Percentiles rank a stretch among this genome's conserved stretches.
Evolutionary conservation across 2,888 invertebrate genomes (phyloP).

Genomic region (Ramazzottius varieornatus): DNA sequence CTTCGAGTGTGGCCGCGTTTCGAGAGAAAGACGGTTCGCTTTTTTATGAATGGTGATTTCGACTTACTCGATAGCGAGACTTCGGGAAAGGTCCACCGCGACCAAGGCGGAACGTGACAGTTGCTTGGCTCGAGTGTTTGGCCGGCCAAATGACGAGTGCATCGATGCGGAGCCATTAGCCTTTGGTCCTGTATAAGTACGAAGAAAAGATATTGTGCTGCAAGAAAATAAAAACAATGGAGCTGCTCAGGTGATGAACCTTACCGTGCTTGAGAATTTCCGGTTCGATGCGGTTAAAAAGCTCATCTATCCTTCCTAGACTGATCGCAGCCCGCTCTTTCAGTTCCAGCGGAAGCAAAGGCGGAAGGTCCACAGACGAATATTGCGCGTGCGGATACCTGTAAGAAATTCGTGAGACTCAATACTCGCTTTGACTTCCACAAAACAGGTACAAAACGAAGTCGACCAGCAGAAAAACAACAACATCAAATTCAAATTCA

Average conservation of each 20-base stretch:
- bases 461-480: too few species aligned
- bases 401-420: too few species aligned
- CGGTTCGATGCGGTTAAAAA: neutral
- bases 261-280: neutral
- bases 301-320: neutral
- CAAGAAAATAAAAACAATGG: too few species aligned
- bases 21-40: too few species aligned
- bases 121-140: neutral
- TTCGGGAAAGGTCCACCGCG: neutral
- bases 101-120: neutral
- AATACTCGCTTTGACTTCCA: too few species aligned
- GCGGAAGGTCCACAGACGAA: neutral
- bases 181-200: too few species aligned
- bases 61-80: neutral
- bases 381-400: neutral
- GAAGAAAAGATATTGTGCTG: too few species aligned
- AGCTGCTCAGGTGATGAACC: neutral
- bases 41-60: too few species aligned
- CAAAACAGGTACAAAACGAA: too few species aligned
- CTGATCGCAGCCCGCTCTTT: neutral
- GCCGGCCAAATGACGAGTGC: neutral
- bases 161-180: neutral
- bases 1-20: too few species aligned
- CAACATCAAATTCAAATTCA: too few species aligned
- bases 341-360: neutral